Evolutionary conservation across 2,113 vertebrate species (phyloP), one percentile per base, ranked within the genome.

Genomic region (Taurulus bubalis): DNA sequence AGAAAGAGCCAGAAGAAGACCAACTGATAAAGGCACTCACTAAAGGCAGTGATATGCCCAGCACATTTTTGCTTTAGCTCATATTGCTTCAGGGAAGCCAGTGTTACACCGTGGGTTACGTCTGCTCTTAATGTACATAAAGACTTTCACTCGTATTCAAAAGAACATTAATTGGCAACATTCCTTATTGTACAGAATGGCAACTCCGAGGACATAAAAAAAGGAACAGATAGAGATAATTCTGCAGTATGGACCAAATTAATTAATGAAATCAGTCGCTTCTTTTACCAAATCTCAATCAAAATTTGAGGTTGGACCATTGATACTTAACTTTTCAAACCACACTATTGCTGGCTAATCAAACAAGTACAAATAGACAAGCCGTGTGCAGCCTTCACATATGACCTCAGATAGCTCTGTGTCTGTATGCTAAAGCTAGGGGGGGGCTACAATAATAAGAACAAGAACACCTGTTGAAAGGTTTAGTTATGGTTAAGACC

Each of bases 1-100:
- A 95, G 77, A 71, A 95, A 90, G 91, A 94, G 75, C 80, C 96
- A 95, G 83, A 98, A 97, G 94, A 99, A 98, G 94, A 91, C 38
- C 12, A 95, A 93, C 92, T 98, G 94, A 96, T 40, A 14, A 34
- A 11, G 59, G n/a, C n/a, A n/a, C n/a, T n/a, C n/a, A n/a, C 45
- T 59, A 47, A 68, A 56, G n/a, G 22, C 22, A 0, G 71, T 12
- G 14, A 65, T n/a, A 8, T 15, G 24, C 8, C 74, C 18, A 12
- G 10, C 16, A 56, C 12, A 40, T 12, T 11, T 18, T 5, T 36
- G 66, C 77, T 81, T n/a, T 22, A 38, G 51, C 28, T 47, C 4
- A 24, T 26, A 49, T 66, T 49, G 16, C 34, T 60, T 51, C 8
- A 71, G 71, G 8, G 38, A 74, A 77, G 26, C 49, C 7, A 16